Conservation (phyloP, 2,113 vertebrate genomes). For the Lamprologus tigripictilis region DNA sequence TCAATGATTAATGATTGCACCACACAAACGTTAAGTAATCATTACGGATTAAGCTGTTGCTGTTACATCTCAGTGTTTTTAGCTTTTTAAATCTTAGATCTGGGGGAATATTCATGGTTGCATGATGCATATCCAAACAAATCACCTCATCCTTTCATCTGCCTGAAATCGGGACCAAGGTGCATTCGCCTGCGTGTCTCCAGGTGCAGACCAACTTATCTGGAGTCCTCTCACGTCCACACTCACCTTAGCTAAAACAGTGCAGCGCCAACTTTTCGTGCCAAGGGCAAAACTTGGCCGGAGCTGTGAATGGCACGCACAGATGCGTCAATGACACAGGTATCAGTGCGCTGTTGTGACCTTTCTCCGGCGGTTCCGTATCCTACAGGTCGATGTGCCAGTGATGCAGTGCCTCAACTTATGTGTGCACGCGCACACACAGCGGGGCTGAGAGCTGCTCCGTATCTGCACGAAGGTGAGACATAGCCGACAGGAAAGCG, state of each 20-base stretch:
- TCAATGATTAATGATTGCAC: neutral
- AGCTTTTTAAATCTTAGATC: neutral
- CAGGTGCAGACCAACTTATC: slow-evolving; percentile 10
- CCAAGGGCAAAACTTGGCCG: slow-evolving; percentile 37
- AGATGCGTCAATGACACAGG: slow-evolving; percentile 12
- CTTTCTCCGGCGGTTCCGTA: slow-evolving; percentile 1
- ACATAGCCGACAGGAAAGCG: neutral
- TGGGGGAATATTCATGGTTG: neutral
- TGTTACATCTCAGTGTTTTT: neutral
- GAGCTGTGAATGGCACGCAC: neutral
- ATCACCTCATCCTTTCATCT: neutral
- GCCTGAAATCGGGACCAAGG: neutral
- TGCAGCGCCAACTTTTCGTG: slow-evolving; percentile 44
- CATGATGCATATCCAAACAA: neutral
- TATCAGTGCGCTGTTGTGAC: slow-evolving; percentile 2
- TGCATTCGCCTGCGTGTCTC: neutral
- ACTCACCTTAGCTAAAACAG: neutral
- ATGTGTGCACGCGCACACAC: neutral
- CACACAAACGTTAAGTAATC: neutral
- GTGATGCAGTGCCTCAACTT: slow-evolving; percentile 27
- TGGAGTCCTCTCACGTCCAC: slow-evolving; percentile 34
- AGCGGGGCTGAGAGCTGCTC: neutral
- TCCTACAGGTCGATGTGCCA: slow-evolving; percentile 21
- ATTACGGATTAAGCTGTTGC: neutral
- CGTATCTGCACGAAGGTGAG: neutral